Conservation (phyloP, 2,888 invertebrate species). For the Aphidoletes aphidimyza region DNA sequence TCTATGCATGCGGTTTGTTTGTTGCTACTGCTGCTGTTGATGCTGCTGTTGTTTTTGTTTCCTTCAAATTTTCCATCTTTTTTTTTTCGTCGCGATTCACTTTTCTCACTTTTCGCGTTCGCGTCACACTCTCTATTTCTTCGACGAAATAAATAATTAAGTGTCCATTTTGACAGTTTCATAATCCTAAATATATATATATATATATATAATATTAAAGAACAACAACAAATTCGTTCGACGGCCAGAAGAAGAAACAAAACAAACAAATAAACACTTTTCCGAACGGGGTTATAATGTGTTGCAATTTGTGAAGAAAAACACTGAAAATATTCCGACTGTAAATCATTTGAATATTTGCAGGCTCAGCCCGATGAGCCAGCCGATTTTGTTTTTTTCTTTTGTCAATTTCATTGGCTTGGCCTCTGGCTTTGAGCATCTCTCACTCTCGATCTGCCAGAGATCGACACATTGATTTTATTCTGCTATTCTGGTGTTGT, state of each 20-base stretch:
- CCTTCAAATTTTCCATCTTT: neutral
- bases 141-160: constrained; percentile 1
- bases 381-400: no score
- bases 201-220: neutral
- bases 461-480: neutral
- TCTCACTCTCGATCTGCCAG: neutral
- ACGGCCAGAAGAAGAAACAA: neutral
- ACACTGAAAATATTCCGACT: neutral
- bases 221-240: neutral
- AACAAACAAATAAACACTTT: neutral
- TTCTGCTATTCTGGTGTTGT: no score
- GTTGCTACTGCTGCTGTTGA: no score
- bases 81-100: neutral
- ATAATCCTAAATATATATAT: neutral
- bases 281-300: neutral
- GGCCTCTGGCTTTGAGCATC: no score
- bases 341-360: no score
- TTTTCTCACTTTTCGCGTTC: neutral
- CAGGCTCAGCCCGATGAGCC: no score
- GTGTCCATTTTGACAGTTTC: constrained; percentile 8
- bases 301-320: neutral
- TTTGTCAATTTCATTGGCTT: no score
- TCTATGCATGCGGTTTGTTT: no score
- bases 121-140: neutral
- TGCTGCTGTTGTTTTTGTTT: no score